A percentile compares a stretch with the other conserved stretches of the same genome.
These are phyloP conservation scores for Phortica okadai DNA, from an alignment of 2,888 invertebrate species.

Conservation along the genomic window DNA sequence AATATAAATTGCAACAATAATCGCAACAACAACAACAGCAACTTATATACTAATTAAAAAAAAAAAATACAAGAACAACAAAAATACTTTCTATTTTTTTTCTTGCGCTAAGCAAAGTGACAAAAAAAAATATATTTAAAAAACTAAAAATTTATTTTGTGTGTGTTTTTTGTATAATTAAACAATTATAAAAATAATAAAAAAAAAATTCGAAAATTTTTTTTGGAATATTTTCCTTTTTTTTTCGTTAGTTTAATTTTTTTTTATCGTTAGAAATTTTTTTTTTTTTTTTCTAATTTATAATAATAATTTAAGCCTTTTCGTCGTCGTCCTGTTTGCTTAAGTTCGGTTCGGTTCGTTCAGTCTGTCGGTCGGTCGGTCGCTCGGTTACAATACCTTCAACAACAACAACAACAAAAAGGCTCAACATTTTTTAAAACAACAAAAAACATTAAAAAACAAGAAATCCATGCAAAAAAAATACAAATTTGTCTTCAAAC, in stretches of 20 bases:
- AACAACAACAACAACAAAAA: constrained; percentile 38
- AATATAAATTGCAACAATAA: background rate
- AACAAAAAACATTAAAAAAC: constrained; percentile 37
- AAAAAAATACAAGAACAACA: background rate
- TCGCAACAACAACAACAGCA: background rate
- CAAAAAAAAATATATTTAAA: constrained; percentile 13
- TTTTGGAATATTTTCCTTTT: constrained; percentile 8
- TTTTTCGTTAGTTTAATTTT: constrained; percentile 35
- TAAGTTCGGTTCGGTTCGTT: constrained; percentile 45
- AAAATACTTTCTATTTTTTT: background rate
- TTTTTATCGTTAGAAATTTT: constrained; percentile 17
- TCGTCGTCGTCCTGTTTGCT: constrained; percentile 42
- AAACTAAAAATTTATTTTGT: background rate
- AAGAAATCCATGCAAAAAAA: constrained; percentile 18
- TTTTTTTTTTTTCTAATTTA: background rate
- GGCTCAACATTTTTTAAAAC: background rate
- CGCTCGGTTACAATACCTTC: background rate
- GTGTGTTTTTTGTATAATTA: background rate
- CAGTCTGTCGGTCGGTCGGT: constrained; percentile 60
- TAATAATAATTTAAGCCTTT: constrained; percentile 21
- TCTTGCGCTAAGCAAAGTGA: constrained; percentile 11
- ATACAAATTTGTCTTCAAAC: background rate
- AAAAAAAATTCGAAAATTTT: constrained; percentile 15
- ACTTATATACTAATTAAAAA: background rate
- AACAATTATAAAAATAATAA: constrained; percentile 5